These are phyloP conservation scores for Glossophaga mutica DNA, from an alignment of 2,797 vertebrate genomes.

Conservation along the genomic window DNA sequence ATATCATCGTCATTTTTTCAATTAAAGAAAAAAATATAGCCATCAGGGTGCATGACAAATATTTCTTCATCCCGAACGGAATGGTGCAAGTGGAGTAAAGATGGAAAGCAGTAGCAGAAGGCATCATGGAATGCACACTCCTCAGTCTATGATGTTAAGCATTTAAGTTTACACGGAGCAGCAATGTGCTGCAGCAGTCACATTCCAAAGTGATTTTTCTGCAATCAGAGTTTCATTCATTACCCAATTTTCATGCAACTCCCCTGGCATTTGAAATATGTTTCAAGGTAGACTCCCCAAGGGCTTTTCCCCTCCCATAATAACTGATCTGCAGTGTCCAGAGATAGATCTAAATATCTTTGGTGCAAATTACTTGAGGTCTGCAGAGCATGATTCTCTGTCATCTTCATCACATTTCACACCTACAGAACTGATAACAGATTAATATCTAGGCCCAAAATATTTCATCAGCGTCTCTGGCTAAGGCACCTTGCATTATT, in stretches of 20 bases:
- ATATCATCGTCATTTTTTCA: neutral
- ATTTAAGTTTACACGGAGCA: slow-evolving; percentile 74
- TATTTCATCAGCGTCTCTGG: slow-evolving; percentile 84
- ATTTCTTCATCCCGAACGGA: slow-evolving; percentile 2
- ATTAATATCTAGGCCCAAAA: slow-evolving; percentile 87
- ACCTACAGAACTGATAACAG: slow-evolving; percentile 85
- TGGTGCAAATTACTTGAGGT: slow-evolving; percentile 84
- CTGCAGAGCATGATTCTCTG: slow-evolving; percentile 81
- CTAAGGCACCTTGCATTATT: slow-evolving; percentile 81
- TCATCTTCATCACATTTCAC: slow-evolving; percentile 87
- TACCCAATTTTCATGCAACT: slow-evolving; percentile 84
- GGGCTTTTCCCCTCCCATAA: slow-evolving; percentile 78
- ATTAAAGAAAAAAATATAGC: slow-evolving; percentile 3
- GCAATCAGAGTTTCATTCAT: slow-evolving; percentile 89
- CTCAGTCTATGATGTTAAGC: slow-evolving; percentile 62
- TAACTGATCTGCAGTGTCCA: slow-evolving; percentile 83
- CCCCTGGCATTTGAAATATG: slow-evolving; percentile 86
- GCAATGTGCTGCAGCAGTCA: slow-evolving; percentile 69
- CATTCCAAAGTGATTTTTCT: slow-evolving; percentile 81
- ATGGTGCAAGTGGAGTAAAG: neutral
- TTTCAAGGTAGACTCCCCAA: slow-evolving; percentile 83
- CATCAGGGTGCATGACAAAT: neutral
- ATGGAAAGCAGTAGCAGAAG: slow-evolving; percentile 2
- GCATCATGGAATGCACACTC: slow-evolving; percentile 51
- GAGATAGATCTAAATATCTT: slow-evolving; percentile 88